A percentile compares a stretch with the other conserved stretches of the same genome.
Evolutionary conservation across 2,888 invertebrate species (phyloP).

Genomic region (Acleris emargana): DNA sequence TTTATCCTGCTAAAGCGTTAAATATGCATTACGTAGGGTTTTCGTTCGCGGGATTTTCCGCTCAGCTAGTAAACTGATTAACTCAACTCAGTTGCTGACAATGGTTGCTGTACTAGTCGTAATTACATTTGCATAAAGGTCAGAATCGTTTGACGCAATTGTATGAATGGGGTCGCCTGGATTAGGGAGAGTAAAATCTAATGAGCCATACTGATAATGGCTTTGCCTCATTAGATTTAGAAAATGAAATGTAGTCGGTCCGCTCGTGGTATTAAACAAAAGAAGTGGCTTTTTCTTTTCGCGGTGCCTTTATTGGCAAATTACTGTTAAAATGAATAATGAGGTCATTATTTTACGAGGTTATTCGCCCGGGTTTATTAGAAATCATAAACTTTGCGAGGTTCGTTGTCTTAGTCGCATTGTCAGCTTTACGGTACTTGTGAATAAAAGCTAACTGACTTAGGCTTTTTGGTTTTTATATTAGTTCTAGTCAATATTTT

Average conservation of each 20-base stretch:
- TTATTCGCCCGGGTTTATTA: too few relatives aligned
- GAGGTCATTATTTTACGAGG: too few relatives aligned
- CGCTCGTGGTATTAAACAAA: conserved; percentile 6
- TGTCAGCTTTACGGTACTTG: too few relatives aligned
- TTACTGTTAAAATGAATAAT: too few relatives aligned
- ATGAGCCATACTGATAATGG: conserved; percentile 70
- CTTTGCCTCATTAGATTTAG: conserved; percentile 62
- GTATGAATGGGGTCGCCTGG: conserved; percentile 51
- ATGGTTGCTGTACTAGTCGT: conserved; percentile 54
- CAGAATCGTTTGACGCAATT: conserved; percentile 56
- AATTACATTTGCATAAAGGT: conserved; percentile 63
- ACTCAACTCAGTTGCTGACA: conserved; percentile 56
- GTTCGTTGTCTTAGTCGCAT: too few relatives aligned
- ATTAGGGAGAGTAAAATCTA: conserved; percentile 68
- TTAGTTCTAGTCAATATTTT: too few relatives aligned
- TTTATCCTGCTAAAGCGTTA: conserved; percentile 34
- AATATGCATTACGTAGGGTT: conserved; percentile 47
- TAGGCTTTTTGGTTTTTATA: too few relatives aligned
- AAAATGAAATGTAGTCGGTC: conserved; percentile 41
- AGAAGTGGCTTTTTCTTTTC: neutral
- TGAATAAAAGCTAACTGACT: too few relatives aligned
- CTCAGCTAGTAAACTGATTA: conserved; percentile 63
- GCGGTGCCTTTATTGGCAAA: too few relatives aligned
- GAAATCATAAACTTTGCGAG: too few relatives aligned
- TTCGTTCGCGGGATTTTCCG: conserved; percentile 55